Base-by-base conservation (phyloP, 1,140 invertebrate species). In the Lanistes nyassanus region DNA sequence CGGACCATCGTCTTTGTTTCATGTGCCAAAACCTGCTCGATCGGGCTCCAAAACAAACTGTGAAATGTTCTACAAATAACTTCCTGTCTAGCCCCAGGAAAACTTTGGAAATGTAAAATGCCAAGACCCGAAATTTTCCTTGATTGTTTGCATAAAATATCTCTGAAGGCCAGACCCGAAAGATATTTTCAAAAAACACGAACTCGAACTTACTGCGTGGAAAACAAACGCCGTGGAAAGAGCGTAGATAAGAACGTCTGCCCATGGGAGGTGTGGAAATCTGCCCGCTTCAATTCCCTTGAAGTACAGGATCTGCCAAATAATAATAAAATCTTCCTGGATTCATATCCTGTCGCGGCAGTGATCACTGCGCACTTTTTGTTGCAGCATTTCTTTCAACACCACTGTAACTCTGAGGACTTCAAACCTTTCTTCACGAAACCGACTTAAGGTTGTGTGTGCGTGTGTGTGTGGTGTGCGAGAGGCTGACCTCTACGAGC, bases 161-260 rank as follows among this genome's bases (percentile, higher is more conserved):
- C 5, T 42, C 9, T 47, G 42, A 47, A 47, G 42, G 19, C 5
- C 0, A 47, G 19, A 16, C 19, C 1, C 2, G 19, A 47, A 47
- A 13, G 42, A 16, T 9, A 13, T 16, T 47, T 0, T 3, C 2
- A 47, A 0, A 47, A 60, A 23, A 3, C 13, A 9, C 9, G 21
- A 65, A 65, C 16, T n/a, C n/a, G 2, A 58, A 87, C 87, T 84
- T 83, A 89, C 88, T 55, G 92, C 92, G 89, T 95, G 94, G 84
- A 96, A 95, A 23, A 96, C 89, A 80, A 94, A 87, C 34, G 94
- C 93, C 13, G 94, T 95, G 77, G 94, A 94, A 79, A 94, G 89
- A 70, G 93, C 92, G 85, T 96, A 95, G n/a, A 95, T 88, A 62
- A 95, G 80, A 6, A 85, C 78, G 70, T 88, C 87, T 66, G 85